A percentile compares a stretch with the other conserved stretches of the same genome.
phyloP scores from a whole-genome alignment of 2,113 vertebrate species.

The Halcyon malimbica region DNA sequence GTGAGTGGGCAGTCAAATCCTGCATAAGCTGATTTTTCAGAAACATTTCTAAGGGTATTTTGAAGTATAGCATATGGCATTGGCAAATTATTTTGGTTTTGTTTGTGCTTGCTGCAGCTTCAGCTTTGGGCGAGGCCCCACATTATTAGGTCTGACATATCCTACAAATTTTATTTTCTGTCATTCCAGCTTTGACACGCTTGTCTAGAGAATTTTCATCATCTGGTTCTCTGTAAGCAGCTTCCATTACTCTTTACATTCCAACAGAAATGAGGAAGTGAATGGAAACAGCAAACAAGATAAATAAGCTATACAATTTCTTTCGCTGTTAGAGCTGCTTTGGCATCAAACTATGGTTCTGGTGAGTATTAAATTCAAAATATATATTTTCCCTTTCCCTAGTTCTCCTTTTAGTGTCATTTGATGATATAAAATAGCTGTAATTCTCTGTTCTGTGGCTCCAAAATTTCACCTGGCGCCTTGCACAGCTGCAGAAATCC shows the following conservation, averaged over 20 bases:
- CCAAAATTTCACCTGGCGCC: not conserved
- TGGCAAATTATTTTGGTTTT: conserved; percentile 7
- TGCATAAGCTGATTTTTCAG: conserved; percentile 11
- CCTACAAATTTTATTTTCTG: not conserved
- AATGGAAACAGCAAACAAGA: not conserved
- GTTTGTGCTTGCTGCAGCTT: not conserved
- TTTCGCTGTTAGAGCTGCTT: not conserved
- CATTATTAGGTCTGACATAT: not conserved
- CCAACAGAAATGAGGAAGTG: not conserved
- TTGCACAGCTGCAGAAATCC: not conserved
- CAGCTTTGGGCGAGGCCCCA: not conserved
- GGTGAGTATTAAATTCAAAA: not conserved
- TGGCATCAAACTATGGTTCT: not conserved
- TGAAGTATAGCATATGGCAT: not conserved
- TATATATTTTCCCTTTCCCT: not conserved
- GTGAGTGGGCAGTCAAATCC: conserved; percentile 40
- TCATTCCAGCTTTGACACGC: conserved; percentile 1
- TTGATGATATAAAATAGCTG: not conserved
- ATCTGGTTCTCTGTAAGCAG: not conserved
- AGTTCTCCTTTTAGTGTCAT: not conserved
- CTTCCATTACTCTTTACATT: not conserved
- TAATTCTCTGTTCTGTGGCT: not conserved
- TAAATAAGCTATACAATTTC: not conserved
- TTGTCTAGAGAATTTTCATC: not conserved
- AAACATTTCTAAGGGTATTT: not conserved